phyloP scores from a whole-genome alignment of 2,113 vertebrate species.

The Bubo bubo region DNA sequence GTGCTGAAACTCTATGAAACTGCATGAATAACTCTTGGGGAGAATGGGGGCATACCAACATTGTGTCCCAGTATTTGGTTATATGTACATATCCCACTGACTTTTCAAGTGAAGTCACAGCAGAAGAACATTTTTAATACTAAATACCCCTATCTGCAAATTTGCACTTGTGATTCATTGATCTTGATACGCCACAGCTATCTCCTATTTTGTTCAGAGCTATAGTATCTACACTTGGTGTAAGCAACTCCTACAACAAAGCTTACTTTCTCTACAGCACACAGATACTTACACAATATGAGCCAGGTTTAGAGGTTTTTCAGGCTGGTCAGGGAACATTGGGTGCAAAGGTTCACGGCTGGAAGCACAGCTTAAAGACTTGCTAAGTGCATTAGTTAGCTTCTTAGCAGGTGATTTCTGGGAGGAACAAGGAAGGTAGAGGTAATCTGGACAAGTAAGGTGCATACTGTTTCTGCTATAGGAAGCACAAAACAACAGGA shows the following conservation, averaged over 20 bases:
- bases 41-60: not conserved
- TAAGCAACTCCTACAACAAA: not conserved
- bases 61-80: not conserved
- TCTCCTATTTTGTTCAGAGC: not conserved
- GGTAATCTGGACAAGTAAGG: slow-evolving; percentile 65
- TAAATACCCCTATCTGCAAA: not conserved
- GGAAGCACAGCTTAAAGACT: slow-evolving; percentile 97
- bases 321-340: slow-evolving; percentile 93
- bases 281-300: slow-evolving; percentile 93
- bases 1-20: not conserved
- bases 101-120: not conserved
- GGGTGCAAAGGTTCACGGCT: slow-evolving; percentile 94
- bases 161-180: not conserved
- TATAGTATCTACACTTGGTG: not conserved
- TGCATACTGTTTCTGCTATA: slow-evolving; percentile 43
- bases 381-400: slow-evolving; percentile 94
- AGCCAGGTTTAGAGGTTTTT: slow-evolving; percentile 95
- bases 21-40: not conserved
- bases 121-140: not conserved
- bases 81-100: accelerated
- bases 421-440: slow-evolving; percentile 72
- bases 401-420: slow-evolving; percentile 99
- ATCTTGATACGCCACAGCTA: not conserved
- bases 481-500: slow-evolving; percentile 44
- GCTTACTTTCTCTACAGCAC: not conserved